Base-by-base conservation (phyloP, 2,797 vertebrate genomes). In the Myotis vivesi region DNA sequence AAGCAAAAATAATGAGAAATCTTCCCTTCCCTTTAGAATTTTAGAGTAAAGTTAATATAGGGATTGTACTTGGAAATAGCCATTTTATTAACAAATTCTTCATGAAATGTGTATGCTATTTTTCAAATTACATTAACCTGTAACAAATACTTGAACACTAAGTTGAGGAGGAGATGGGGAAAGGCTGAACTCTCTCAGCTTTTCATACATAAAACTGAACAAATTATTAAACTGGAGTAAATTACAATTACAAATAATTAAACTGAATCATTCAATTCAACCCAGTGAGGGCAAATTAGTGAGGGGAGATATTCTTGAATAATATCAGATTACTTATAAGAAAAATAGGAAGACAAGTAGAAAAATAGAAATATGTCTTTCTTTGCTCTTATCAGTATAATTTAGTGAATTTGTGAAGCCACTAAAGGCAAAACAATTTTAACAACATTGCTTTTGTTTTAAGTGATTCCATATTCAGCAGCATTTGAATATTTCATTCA, bases 401-500 rank as follows among this genome's bases (percentile, higher is more conserved):
- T 66, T 91, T 15, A 75, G 55, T 33, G 57, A 15, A 84, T 81
- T 36, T 85, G 5, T 85, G 81, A 85, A 28, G 17, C 25, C 82
- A 36, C 46, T 89, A 64, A 87, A 68, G 19, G 38, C 20, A 94
- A 91, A 95, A 92, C 51, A 83, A 71, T 38, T 72, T 15, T 33
- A 41, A 87, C 95, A 89, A 10, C 33, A 89, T n/a, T 93, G 59
- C 55, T 73, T 90, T 89, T 77, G 25, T 30, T 55, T 25, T 64
- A 82, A 92, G 82, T 93, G 30, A 81, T 90, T 92, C 16, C 82
- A 2, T 66, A 87, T 33, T 89, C 17, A 57, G 30, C 6, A 22
- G n/a, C 20, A 71, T 94, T 87, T 96, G 36, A 93, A 94, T 90
- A 59, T 93, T 92, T 95, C 25, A 86, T 87, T 91, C 28, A 64